Evolutionary conservation across 2,113 vertebrate species (phyloP), one percentile per base, ranked within the genome.

Genomic region (Origma solitaria): DNA sequence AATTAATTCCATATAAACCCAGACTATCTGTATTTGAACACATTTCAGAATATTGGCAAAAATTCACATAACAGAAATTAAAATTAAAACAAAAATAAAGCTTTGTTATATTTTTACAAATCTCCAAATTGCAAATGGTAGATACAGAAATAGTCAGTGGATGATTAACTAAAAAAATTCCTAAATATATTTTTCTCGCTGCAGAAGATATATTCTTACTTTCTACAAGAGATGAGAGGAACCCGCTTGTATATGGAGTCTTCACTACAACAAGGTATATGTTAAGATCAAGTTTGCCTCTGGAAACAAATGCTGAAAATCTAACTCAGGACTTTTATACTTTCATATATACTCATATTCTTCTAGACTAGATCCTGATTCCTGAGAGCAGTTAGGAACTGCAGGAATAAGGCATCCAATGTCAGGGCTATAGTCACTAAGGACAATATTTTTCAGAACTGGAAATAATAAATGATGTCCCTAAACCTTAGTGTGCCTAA

Each of bases 241-340:
- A 99, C 91, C 99, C 99, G 0, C 94, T 98, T 50, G 98, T 99
- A 20, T 99, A 99, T 62, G 99, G 98, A 79, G 98, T 99, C 88
- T 99, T 99, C 95, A 99, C 99, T 84, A 99, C 99, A 86, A 99
- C 99, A 94, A 99, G 99, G 99, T 99, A 97, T n/a, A 92, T 30
- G 1, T 45, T 64, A 37, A 6, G 7, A 23, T 68, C 24, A 8
- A 2, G 1, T 86, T 93, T 92, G 23, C 13, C 19, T 50, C 16
- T 82, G n/a, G 17, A 92, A 82, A 45, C 6, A 78, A 87, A 64
- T 49, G 2, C 12, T 66, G 12, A 77, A 64, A 8, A 28, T 57
- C 21, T 82, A 49, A 31, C 4, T 71, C 15, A 28, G 19, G 13
- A 8, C 13, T 89, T 83, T 28, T 30, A 20, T 37, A 42, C 15